Conservation (phyloP, 1,140 invertebrate species). For the Leptestheria dahalacensis region DNA sequence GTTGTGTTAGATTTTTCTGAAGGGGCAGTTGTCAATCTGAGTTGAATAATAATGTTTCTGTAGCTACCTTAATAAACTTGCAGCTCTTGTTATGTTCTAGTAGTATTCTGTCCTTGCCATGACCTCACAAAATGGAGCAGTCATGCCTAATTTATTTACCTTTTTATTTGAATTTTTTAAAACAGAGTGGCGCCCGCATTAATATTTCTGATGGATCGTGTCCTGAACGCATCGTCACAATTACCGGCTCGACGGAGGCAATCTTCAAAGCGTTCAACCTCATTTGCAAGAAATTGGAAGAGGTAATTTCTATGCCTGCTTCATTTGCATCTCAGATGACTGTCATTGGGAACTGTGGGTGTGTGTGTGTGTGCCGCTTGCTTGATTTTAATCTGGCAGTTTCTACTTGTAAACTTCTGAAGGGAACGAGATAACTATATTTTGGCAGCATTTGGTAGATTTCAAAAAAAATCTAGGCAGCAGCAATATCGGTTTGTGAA, state of each 20-base stretch:
- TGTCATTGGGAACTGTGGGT: background rate
- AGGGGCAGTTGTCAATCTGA: too few species aligned
- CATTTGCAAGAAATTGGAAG: conserved; percentile 99
- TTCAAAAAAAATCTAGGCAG: background rate
- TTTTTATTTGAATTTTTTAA: background rate
- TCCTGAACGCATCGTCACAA: conserved; percentile 89
- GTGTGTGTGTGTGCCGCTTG: too few species aligned
- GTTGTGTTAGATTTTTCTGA: too few species aligned
- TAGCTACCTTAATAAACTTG: too few species aligned
- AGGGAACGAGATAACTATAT: too few species aligned
- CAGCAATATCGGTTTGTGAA: background rate
- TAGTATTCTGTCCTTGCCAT: too few species aligned
- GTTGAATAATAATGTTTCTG: too few species aligned
- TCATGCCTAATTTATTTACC: background rate
- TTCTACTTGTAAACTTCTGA: too few species aligned
- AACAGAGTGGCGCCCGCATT: conserved; percentile 48
- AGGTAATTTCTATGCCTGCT: conserved; percentile 43
- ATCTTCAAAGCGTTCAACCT: conserved; percentile 97
- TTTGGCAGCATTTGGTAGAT: too few species aligned
- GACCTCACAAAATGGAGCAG: too few species aligned
- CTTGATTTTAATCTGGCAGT: background rate
- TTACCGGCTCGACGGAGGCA: conserved; percentile 87
- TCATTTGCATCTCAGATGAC: background rate
- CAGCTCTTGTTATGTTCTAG: too few species aligned
- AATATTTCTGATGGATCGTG: conserved; percentile 53